Evolutionary conservation across 2,888 invertebrate genomes (phyloP).

Genomic region (Parascotia fuliginaria): DNA sequence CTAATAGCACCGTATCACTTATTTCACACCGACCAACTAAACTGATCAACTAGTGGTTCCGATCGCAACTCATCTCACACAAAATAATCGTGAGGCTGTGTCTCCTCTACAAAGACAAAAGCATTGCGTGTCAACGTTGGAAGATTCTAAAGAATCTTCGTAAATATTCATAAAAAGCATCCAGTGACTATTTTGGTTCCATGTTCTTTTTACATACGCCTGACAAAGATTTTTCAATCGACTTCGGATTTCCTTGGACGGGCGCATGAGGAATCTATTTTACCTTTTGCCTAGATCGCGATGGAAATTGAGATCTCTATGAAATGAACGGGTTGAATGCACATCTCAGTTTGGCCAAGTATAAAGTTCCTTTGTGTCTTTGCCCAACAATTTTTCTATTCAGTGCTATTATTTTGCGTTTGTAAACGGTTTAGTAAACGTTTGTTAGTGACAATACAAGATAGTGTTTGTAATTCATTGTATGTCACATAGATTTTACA

Average conservation of each 20-base stretch:
- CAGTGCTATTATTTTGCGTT: background rate
- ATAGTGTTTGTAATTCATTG: too few species aligned
- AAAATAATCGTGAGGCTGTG: too few species aligned
- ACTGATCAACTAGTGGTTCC: too few species aligned
- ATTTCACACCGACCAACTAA: too few species aligned
- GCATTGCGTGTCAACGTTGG: too few species aligned
- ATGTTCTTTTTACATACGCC: slow-evolving; percentile 48
- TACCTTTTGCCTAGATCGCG: slow-evolving; percentile 52
- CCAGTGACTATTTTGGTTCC: slow-evolving; percentile 31
- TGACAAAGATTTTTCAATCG: slow-evolving; percentile 76
- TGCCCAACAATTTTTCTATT: slow-evolving; percentile 4
- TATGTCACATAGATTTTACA: too few species aligned
- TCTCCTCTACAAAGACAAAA: too few species aligned
- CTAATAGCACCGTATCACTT: too few species aligned
- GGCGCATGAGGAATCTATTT: slow-evolving; percentile 63
- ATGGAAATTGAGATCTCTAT: slow-evolving; percentile 53
- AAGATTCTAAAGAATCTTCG: too few species aligned
- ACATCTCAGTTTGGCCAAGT: slow-evolving; percentile 24
- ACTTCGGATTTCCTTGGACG: slow-evolving; percentile 69
- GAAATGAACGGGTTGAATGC: slow-evolving; percentile 39
- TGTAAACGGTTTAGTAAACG: background rate
- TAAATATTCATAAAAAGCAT: too few species aligned
- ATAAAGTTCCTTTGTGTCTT: slow-evolving; percentile 25
- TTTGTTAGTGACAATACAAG: too few species aligned
- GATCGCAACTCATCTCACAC: too few species aligned